Conservation (phyloP, 2,888 invertebrate species). For the Stenotaenia linearis region DNA sequence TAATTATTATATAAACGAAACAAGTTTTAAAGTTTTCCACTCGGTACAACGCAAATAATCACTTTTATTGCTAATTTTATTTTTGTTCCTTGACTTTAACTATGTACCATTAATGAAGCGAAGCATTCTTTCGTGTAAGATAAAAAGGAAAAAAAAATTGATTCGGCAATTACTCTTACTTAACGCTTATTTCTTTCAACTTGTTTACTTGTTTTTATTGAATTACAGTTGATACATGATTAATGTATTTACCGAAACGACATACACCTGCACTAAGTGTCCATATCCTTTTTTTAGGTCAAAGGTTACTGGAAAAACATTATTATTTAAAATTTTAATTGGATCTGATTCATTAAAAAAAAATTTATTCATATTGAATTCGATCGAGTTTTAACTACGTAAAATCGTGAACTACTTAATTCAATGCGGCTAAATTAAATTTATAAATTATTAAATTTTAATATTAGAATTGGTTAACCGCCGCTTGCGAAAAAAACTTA, state of each 20-base stretch:
- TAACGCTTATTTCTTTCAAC: no score
- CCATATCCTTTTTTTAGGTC: neutral
- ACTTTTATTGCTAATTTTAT: neutral
- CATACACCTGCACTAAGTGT: neutral
- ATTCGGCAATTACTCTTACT: no score
- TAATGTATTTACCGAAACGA: neutral
- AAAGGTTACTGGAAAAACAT: neutral
- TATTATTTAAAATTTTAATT: neutral
- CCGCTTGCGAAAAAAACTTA: neutral
- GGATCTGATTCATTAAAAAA: neutral
- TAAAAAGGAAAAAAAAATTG: no score
- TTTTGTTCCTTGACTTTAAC: neutral
- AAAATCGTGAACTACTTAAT: no score
- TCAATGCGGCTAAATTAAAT: no score
- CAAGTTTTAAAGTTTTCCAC: no score
- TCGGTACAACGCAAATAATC: neutral
- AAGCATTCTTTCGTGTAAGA: no score
- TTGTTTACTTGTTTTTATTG: no score
- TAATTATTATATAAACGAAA: no score
- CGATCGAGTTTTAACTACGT: neutral
- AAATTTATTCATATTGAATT: neutral
- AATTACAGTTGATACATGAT: neutral
- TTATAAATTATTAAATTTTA: no score
- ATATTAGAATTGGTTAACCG: neutral
- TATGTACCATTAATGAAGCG: no score